These are phyloP conservation scores for Bryconaethiops microstoma DNA, from an alignment of 2,797 vertebrate species.

Conservation along the genomic window DNA sequence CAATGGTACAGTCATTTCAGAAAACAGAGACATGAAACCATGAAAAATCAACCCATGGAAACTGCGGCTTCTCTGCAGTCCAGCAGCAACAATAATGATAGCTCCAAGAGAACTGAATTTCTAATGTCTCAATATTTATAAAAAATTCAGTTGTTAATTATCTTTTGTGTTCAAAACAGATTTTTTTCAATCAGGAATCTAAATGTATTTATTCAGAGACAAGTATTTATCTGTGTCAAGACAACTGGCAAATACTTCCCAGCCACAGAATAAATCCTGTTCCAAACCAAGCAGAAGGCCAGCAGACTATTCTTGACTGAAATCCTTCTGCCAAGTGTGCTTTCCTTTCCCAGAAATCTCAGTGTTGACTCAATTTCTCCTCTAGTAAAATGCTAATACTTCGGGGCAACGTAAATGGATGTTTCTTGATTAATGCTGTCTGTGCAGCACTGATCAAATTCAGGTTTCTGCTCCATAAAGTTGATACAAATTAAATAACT, in stretches of 20 bases:
- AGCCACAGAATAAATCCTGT: not conserved
- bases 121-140: no score
- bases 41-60: not conserved
- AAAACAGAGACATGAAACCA: not conserved
- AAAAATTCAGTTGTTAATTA: no score
- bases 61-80: not conserved
- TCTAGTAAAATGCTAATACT: slow-evolving; percentile 36
- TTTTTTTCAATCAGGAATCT: not conserved
- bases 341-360: slow-evolving; percentile 19
- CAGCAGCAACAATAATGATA: not conserved
- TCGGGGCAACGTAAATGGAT: slow-evolving; percentile 39
- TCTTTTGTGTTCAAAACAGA: no score
- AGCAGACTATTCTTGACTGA: not conserved
- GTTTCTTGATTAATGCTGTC: slow-evolving; percentile 52
- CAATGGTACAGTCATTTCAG: not conserved
- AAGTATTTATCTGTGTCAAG: not conserved
- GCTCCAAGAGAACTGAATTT: not conserved
- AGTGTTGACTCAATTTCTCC: slow-evolving; percentile 31
- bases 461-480: slow-evolving; percentile 63
- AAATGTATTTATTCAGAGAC: not conserved
- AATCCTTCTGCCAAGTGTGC: not conserved
- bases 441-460: slow-evolving; percentile 50
- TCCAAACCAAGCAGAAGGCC: not conserved
- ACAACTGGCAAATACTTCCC: not conserved
- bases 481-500: slow-evolving; percentile 63